Conservation (phyloP, 1,140 invertebrate genomes). For the Schlechtendalia chinensis region DNA sequence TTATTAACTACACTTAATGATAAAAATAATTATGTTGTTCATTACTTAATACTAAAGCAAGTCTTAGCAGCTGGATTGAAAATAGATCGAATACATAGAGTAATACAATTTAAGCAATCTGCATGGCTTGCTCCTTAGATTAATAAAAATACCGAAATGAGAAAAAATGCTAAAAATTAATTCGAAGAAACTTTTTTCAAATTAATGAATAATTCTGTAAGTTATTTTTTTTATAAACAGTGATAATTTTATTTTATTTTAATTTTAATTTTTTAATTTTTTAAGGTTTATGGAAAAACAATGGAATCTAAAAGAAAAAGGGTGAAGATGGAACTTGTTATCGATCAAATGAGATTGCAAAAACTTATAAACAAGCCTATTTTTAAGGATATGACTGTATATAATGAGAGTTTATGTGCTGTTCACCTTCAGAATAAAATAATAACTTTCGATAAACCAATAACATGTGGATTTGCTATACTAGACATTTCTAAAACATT, state of each 20-base stretch:
- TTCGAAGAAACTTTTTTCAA: conserved; percentile 59
- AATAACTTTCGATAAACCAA: background rate
- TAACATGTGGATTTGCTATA: background rate
- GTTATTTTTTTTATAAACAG: background rate
- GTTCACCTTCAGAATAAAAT: background rate
- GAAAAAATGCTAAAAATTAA: conserved; percentile 55
- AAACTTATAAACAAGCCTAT: background rate
- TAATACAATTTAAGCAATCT: conserved; percentile 56
- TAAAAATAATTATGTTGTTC: no score
- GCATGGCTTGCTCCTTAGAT: conserved; percentile 54
- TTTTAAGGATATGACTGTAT: background rate
- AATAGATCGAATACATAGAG: conserved; percentile 60
- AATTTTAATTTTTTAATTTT: background rate
- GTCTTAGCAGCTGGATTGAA: conserved; percentile 57
- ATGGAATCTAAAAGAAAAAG: background rate
- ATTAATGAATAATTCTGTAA: conserved; percentile 56
- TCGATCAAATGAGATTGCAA: background rate
- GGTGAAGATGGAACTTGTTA: background rate
- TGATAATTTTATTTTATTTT: background rate
- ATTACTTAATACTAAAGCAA: conserved; percentile 58
- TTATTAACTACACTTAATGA: conserved; percentile 53
- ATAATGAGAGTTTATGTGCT: no score
- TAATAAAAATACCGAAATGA: conserved; percentile 57
- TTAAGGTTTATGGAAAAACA: background rate
- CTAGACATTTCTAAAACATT: no score